A percentile compares a stretch with the other conserved stretches of the same genome.
phyloP scores from a whole-genome alignment of 2,888 invertebrate species.

The Disparrhopalites patrizii region DNA sequence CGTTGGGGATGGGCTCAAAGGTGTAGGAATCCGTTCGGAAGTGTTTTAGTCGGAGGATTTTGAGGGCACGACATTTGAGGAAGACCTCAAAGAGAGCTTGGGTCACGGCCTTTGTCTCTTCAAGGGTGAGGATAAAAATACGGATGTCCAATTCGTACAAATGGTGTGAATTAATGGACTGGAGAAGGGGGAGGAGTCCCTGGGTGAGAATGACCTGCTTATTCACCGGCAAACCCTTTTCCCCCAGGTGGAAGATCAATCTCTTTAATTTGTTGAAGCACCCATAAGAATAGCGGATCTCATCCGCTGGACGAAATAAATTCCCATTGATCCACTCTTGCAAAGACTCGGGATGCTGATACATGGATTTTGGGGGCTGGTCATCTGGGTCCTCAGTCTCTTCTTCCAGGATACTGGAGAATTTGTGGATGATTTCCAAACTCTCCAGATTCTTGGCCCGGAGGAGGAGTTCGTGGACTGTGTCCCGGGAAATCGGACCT shows the following conservation, averaged over 20 bases:
- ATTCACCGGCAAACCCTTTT: not conserved
- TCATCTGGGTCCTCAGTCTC: not conserved
- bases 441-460: constrained; percentile 10
- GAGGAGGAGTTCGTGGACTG: constrained; percentile 4
- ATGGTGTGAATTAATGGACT: not conserved
- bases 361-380: not conserved
- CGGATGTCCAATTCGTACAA: not conserved
- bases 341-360: not conserved
- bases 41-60: not conserved
- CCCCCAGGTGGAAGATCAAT: not conserved
- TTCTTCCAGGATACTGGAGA: not conserved
- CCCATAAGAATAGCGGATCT: constrained; percentile 4
- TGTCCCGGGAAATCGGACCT: not conserved
- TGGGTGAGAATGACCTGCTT: not conserved
- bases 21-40: constrained; percentile 2
- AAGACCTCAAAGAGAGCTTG: constrained; percentile 1
- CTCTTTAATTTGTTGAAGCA: not conserved
- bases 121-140: not conserved
- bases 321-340: constrained; percentile 2
- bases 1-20: constrained; percentile 12
- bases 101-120: constrained; percentile 3
- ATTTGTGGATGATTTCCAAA: constrained; percentile 3
- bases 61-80: not conserved
- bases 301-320: constrained; percentile 1
- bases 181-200: not conserved